Evolutionary conservation across 2,797 vertebrate genomes (phyloP).

Genomic region (Halcyon chelicuti): DNA sequence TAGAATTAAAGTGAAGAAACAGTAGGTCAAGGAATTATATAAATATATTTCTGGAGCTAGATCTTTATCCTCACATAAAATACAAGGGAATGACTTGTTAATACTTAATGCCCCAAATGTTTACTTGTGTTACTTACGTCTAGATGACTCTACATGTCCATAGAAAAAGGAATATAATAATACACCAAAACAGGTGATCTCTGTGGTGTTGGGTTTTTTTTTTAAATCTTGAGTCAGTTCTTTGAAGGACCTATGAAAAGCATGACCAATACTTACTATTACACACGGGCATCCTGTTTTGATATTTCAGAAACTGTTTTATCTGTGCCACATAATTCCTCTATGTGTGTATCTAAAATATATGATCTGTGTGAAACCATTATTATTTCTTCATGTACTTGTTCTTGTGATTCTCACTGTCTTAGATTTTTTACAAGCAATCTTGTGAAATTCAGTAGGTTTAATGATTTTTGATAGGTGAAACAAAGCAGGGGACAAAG

Average conservation of each 20-base stretch:
- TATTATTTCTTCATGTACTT: not conserved
- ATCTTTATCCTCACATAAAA: not conserved
- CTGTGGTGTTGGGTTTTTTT: not conserved
- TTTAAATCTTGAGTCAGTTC: not conserved
- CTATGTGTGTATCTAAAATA: not conserved
- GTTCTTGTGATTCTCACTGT: not conserved
- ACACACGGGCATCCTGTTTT: not conserved
- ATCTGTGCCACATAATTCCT: not conserved
- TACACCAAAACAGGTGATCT: not conserved
- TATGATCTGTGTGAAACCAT: not conserved
- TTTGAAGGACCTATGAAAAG: not conserved
- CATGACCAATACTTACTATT: not conserved
- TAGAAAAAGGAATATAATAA: not conserved
- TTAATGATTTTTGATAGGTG: not conserved
- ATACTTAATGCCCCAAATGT: not conserved
- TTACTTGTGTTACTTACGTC: not conserved
- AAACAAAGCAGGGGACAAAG: not conserved
- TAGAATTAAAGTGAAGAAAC: not conserved
- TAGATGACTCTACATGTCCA: not conserved
- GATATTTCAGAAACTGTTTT: not conserved
- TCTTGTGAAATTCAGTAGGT: not conserved
- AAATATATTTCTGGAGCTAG: not conserved
- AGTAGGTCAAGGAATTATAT: not conserved
- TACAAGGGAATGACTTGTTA: not conserved
- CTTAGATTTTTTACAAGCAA: not conserved